phyloP scores from a whole-genome alignment of 2,888 invertebrate genomes.

The Melanchra persicariae region DNA sequence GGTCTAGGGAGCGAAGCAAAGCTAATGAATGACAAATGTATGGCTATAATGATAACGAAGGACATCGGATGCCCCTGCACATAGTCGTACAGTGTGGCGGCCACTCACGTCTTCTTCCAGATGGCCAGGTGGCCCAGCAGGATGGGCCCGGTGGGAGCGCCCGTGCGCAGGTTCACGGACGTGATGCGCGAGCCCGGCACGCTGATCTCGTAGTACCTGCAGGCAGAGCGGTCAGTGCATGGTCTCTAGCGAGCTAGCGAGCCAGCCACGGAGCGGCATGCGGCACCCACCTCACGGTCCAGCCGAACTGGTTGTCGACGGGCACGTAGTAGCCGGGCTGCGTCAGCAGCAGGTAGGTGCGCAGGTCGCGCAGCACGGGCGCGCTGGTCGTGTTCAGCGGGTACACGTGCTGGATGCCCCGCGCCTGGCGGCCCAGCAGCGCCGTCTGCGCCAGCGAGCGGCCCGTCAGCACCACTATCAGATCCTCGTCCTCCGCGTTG shows the following conservation, averaged over 20 bases:
- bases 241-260: too few relatives aligned
- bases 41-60: too few relatives aligned
- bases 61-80: too few relatives aligned
- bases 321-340: slow-evolving; percentile 84
- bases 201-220: slow-evolving; percentile 81
- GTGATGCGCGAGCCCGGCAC: slow-evolving; percentile 71
- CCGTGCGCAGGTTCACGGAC: slow-evolving; percentile 76
- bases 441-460: slow-evolving; percentile 55
- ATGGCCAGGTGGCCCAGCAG: slow-evolving; percentile 84
- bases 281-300: slow-evolving; percentile 81
- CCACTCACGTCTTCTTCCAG: slow-evolving; percentile 60
- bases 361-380: slow-evolving; percentile 69
- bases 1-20: neutral
- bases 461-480: slow-evolving; percentile 72
- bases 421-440: slow-evolving; percentile 5
- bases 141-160: slow-evolving; percentile 69
- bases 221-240: too few relatives aligned
- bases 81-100: neutral
- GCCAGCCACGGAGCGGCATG: neutral
- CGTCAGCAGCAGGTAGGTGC: slow-evolving; percentile 78
- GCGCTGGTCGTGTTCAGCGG: slow-evolving; percentile 60
- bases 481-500: slow-evolving; percentile 51
- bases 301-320: slow-evolving; percentile 79
- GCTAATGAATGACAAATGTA: neutral
- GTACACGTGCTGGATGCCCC: slow-evolving; percentile 57